Evolutionary conservation across 2,888 invertebrate species (phyloP), one percentile per base, ranked within the genome.

Genomic region (Polyommatus iphigenia): DNA sequence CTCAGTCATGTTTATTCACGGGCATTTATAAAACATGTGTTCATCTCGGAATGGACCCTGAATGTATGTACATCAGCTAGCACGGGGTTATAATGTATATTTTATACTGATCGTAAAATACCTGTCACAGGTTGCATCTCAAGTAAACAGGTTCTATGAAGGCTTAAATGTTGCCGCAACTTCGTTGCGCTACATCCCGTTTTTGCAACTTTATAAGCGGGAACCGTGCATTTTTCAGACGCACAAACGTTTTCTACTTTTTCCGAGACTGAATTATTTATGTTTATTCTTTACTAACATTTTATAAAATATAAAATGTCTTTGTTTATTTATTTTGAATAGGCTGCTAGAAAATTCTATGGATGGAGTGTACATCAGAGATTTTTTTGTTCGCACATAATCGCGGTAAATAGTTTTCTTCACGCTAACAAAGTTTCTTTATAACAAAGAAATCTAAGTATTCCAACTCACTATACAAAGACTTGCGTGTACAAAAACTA

Each of bases 1-100:
- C 50, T 73, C 24, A 29, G 15, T 50, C 75, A 75, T 75, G 75
- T 54, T 50, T 75, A 75, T 75, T 75, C 75, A 75, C 24, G 20
- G 54, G 41, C 41, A 72, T 75, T 75, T 54, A 54, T 24, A 50
- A 50, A 50, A 75, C 75, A 50, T 75, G 24, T 54, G 73, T 13
- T 24, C 73, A 73, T 20, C 75, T 75, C 7, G 13, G 54, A 54
- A 75, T 75, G 18, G 54, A 75, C 46, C 54, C 5, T 18, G 15
- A 75, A 75, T 75, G 54, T 73, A 46, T 73, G 41, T 72, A 36
- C 36, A 71, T 32, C 20, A 41, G 20, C 36, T 24, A 67, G 24
- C 24, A 4, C 10, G 62, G 13, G 13, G 1, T 15, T 67, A 67
- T 15, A 67, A 67, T 67, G 62, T 67, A 29, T 67, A 29, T 29